Conservation (phyloP, 2,113 vertebrate species). For the Syngnathoides biaculeatus region DNA sequence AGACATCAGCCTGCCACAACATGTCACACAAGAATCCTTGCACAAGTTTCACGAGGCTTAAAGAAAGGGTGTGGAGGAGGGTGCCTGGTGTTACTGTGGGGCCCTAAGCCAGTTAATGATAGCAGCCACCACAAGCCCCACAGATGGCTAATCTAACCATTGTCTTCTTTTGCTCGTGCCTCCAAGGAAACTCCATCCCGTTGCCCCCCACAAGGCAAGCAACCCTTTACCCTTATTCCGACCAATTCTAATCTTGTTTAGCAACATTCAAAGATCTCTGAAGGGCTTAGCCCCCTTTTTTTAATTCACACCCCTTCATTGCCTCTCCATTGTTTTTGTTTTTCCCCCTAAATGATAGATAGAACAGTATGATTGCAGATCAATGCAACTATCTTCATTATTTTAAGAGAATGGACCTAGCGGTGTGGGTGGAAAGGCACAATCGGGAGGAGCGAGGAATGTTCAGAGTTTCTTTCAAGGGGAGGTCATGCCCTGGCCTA, state of each 20-base stretch:
- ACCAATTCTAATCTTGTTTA: slow-evolving; percentile 75
- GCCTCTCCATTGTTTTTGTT: slow-evolving; percentile 40
- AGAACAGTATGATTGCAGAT: slow-evolving; percentile 30
- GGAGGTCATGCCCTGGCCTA: slow-evolving; percentile 63
- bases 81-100: slow-evolving; percentile 56
- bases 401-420: slow-evolving; percentile 30
- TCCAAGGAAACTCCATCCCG: slow-evolving; percentile 53
- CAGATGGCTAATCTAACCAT: slow-evolving; percentile 81
- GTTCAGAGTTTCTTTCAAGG: slow-evolving; percentile 51
- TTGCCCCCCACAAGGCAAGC: slow-evolving; percentile 59
- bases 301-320: slow-evolving; percentile 14
- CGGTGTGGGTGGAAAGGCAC: slow-evolving; percentile 25
- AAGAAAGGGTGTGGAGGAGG: slow-evolving; percentile 37
- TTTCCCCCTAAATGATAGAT: slow-evolving; percentile 61
- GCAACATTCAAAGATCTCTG: slow-evolving; percentile 66
- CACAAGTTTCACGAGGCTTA: slow-evolving; percentile 36
- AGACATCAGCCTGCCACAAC: slow-evolving; percentile 28
- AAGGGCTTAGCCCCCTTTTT: slow-evolving; percentile 42
- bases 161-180: slow-evolving; percentile 62
- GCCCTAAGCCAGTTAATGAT: slow-evolving; percentile 72
- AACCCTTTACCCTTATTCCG: slow-evolving; percentile 70
- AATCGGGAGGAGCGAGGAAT: slow-evolving; percentile 55
- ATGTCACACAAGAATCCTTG: slow-evolving; percentile 10
- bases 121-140: slow-evolving; percentile 66
- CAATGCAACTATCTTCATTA: slow-evolving; percentile 46